Base-by-base conservation (phyloP, 1,140 invertebrate genomes). In the Cotesia vestalis region DNA sequence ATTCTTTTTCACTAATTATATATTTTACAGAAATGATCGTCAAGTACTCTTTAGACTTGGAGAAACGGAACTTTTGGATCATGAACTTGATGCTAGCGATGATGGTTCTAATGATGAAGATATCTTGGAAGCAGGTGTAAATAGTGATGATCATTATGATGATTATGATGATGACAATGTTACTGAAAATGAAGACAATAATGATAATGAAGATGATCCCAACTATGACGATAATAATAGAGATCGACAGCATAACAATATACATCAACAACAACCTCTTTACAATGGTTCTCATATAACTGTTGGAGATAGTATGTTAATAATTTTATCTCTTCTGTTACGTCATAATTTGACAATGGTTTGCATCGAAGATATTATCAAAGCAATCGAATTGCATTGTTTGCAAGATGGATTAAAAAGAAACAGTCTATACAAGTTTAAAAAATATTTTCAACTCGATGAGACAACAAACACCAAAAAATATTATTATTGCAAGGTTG, bases 351-450 rank as follows among this genome's bases (percentile, higher is more conserved):
- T 72, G 3, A 46, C 38, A 2, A 40, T 60, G 27, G 12, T 53
- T 5, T 69, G 66, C 38, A 4, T 73, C 4, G n/a, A 20, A 2
- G 59, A 69, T 60, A 66, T 69, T 38, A 73, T 69, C 35, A 52
- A 35, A 40, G 20, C 64, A 62, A 53, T 73, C 1, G 60, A 73
- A 27, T 64, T 73, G 3, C 61, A 62, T 34, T 73, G 72, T 36
- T 34, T 66, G 4, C 2, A 9, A 17, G 12, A 59, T 17, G 40
- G 14, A 52, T 74, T 71, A 17, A 53, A 46, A 55, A 55, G 62
- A 53, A 67, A 62, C 34, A 74, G 67, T 52, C 20, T 74, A 14
- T 74, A 60, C 17, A 71, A 74, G 66, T 74, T 74, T 61, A 9
- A 36, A 38, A 40, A 74, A 53, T 74, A 53, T 67, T 73, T 73